Evolutionary conservation across 2,113 vertebrate genomes (phyloP), one percentile per base, ranked within the genome.

Genomic region (Amphiprion percula): DNA sequence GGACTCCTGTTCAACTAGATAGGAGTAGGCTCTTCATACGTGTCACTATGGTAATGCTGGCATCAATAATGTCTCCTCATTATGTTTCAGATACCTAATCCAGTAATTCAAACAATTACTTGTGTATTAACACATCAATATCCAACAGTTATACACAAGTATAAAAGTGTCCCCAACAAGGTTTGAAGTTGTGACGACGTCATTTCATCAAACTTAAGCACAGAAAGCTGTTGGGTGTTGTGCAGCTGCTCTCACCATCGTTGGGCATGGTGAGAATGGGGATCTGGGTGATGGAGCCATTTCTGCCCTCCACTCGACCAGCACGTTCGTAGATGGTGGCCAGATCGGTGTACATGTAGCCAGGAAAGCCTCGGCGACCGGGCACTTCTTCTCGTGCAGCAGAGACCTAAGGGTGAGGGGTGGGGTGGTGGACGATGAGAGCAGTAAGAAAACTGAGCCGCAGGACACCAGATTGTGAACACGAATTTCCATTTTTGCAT

Each of bases 221-320:
- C 30, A 30, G 30, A 17, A 24, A 61, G 21, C 50, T 23, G 14
- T 28, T 33, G 30, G 4, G 2, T 14, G 1, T 2, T 2, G 19
- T 33, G 53, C 17, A 30, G 33, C 33, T 7, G 49, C 53, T 8
- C 87, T 86, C 44, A 93, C 93, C 94, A 0, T 94, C 94, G 7
- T 94, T 94, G 64, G 94, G 93, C 94, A 94, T 94, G 26, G 94
- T 94, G 44, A 95, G 93, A 7, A 94, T 94, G 49, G 94, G 94
- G 81, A 95, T 95, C 92, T 96, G 95, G n/a, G 95, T 96, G 91
- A 96, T 96, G 41, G 95, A 96, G 61, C 95, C 95, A 21, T 92
- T 94, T n/a, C 94, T 92, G 73, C 94, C 94, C 49, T 94, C 94
- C 61, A 95, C 90, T 26, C 94, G 74, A 3, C 94, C 94, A 0